Evolutionary conservation across 2,797 vertebrate species (phyloP).

Genomic region (Lophotriccus pileatus): DNA sequence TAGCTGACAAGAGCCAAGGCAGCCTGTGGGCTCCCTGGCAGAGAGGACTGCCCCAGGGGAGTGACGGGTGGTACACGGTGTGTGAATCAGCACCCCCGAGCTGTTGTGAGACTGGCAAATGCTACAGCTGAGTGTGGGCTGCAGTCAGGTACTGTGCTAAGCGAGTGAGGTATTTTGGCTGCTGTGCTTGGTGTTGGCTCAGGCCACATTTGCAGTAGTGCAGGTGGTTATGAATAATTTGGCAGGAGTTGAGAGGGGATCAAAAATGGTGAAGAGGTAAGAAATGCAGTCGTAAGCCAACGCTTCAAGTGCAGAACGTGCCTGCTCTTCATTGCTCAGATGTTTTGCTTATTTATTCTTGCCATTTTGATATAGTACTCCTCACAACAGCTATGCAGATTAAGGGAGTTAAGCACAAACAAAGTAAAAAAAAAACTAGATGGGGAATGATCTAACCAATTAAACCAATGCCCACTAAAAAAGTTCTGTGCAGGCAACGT

Average conservation of each 20-base stretch:
- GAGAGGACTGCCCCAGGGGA: not conserved
- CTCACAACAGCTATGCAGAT: not conserved
- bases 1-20: not conserved
- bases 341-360: not conserved
- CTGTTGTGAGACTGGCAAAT: not conserved
- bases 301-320: accelerated
- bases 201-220: not conserved
- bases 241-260: not conserved
- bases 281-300: not conserved
- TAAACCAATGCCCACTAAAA: not conserved
- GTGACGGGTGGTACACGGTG: accelerated
- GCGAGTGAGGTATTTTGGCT: not conserved
- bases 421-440: not conserved
- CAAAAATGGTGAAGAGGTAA: not conserved
- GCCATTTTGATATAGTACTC: not conserved
- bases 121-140: not conserved
- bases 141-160: not conserved
- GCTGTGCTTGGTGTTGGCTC: not conserved
- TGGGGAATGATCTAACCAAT: not conserved
- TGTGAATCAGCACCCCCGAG: not conserved
- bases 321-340: not conserved
- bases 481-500: not conserved
- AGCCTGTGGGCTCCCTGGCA: not conserved
- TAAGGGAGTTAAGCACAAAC: not conserved
- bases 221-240: not conserved